A percentile compares a stretch with the other conserved stretches of the same genome.
phyloP scores from a whole-genome alignment of 2,113 vertebrate species.

The Cyrtonyx montezumae region DNA sequence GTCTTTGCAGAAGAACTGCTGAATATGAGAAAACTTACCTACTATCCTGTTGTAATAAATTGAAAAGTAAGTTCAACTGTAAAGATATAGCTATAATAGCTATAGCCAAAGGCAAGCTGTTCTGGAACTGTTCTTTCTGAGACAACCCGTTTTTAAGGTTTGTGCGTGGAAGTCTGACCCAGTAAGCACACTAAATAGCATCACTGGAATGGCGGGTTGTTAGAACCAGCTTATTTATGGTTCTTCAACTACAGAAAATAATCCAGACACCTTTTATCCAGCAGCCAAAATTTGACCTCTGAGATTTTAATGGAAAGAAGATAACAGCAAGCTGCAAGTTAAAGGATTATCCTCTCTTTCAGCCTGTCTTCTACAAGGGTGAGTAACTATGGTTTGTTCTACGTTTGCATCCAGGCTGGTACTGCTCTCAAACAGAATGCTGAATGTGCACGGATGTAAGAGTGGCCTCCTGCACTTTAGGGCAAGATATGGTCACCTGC shows the following conservation, averaged over 20 bases:
- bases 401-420: fast-evolving
- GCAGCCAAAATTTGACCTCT: fast-evolving
- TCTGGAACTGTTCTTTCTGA: neutral
- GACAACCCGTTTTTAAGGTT: neutral
- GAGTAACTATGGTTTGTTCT: neutral
- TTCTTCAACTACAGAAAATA: neutral
- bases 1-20: slow-evolving; percentile 36
- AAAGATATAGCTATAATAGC: neutral
- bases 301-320: neutral
- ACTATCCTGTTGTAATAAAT: neutral
- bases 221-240: neutral
- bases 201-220: neutral
- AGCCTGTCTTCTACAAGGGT: neutral
- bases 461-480: neutral
- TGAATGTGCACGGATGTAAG: fast-evolving
- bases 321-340: neutral
- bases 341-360: neutral
- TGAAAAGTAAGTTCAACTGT: slow-evolving; percentile 51
- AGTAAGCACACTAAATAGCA: neutral
- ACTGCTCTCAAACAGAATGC: neutral
- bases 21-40: neutral
- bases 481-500: neutral
- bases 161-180: neutral
- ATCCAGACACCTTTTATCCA: neutral
- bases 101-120: neutral